These are phyloP conservation scores for Trissonchulus sp. DNA, from an alignment of 2,888 invertebrate species.

Conservation along the genomic window DNA sequence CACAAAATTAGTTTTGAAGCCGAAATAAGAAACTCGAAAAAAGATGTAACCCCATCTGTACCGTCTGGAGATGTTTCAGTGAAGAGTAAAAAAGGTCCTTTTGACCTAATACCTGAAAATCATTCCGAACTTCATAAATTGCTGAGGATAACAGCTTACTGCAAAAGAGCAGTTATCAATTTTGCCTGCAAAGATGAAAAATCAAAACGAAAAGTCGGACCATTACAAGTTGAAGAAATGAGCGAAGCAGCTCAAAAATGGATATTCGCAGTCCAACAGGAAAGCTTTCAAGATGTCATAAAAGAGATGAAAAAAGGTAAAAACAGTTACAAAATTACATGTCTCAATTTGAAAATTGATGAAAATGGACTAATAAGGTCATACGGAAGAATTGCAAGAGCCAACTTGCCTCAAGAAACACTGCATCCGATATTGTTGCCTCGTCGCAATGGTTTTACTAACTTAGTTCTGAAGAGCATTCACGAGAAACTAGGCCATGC, in stretches of 20 bases:
- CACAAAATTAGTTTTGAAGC: too few relatives aligned
- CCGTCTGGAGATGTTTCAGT: too few relatives aligned
- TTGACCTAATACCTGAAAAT: too few relatives aligned
- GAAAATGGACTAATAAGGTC: neutral
- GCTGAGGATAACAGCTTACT: too few relatives aligned
- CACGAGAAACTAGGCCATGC: slow-evolving; percentile 16
- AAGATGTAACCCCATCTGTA: too few relatives aligned
- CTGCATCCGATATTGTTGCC: slow-evolving; percentile 12
- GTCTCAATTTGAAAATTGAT: neutral
- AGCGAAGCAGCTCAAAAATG: neutral
- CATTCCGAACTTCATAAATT: too few relatives aligned
- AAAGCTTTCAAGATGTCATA: neutral
- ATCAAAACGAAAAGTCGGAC: too few relatives aligned
- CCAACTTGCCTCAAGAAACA: slow-evolving; percentile 12
- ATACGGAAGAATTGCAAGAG: slow-evolving; percentile 11
- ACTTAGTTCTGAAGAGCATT: neutral
- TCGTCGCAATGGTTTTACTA: neutral
- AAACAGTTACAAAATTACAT: neutral
- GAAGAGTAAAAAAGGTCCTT: too few relatives aligned
- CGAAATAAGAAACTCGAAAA: too few relatives aligned
- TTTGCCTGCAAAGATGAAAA: too few relatives aligned
- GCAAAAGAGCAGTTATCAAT: too few relatives aligned
- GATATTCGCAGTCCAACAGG: neutral
- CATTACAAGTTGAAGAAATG: slow-evolving; percentile 16
- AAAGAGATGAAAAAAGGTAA: too few relatives aligned